These are phyloP conservation scores for Numenius phaeopus DNA, from an alignment of 2,797 vertebrate genomes.

Conservation along the genomic window DNA sequence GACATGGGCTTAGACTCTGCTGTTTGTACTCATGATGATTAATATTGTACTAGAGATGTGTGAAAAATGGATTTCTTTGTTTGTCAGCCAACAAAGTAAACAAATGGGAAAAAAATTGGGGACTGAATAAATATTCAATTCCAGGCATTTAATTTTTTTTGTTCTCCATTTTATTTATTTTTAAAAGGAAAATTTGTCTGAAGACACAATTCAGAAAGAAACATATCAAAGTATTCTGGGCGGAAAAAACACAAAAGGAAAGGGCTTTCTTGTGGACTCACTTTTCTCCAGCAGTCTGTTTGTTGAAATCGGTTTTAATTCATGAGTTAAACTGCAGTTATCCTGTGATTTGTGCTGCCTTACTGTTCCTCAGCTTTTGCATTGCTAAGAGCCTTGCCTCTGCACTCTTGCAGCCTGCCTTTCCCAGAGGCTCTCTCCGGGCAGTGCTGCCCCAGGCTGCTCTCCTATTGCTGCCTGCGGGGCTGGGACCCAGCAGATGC, in stretches of 20 bases:
- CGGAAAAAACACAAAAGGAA: slow-evolving; percentile 7
- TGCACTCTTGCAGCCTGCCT: not conserved
- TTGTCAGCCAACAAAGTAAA: slow-evolving; percentile 64
- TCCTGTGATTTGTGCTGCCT: not conserved
- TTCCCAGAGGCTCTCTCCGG: rapidly evolving
- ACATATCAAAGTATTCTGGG: not conserved
- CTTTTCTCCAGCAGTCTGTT: not conserved
- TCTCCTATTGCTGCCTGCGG: not conserved
- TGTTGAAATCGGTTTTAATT: not conserved
- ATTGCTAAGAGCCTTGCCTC: not conserved
- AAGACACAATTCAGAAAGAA: slow-evolving; percentile 16
- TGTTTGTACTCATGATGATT: slow-evolving; percentile 65
- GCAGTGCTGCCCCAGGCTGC: rapidly evolving
- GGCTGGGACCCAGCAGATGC: rapidly evolving
- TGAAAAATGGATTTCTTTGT: slow-evolving; percentile 70
- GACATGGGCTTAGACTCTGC: slow-evolving; percentile 22
- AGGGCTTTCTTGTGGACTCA: not conserved
- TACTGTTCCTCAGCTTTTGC: not conserved
- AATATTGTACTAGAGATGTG: slow-evolving; percentile 50
- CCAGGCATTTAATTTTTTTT: not conserved
- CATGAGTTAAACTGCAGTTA: not conserved
- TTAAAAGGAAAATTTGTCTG: slow-evolving; percentile 29
- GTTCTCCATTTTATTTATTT: slow-evolving; percentile 8
- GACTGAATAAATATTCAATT: slow-evolving; percentile 47
- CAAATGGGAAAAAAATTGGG: slow-evolving; percentile 25